Evolutionary conservation across 2,888 invertebrate species (phyloP).

Genomic region (Empis stercorea): DNA sequence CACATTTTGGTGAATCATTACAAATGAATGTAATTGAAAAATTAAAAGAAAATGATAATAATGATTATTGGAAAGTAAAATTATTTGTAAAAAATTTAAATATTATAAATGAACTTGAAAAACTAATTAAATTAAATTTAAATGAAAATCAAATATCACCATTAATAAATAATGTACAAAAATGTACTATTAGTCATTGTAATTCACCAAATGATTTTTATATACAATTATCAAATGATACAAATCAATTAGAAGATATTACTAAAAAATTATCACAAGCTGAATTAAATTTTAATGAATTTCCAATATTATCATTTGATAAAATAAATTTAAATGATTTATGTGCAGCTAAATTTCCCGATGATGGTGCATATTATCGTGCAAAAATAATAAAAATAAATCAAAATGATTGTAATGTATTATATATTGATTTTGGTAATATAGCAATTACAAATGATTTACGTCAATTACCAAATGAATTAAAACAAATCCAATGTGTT

Average conservation of each 20-base stretch:
- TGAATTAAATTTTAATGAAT: background rate
- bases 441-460: constrained; percentile 44
- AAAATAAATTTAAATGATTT: constrained; percentile 19
- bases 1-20: constrained; percentile 44
- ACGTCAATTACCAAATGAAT: constrained; percentile 44
- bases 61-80: constrained; percentile 45
- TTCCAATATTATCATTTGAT: background rate
- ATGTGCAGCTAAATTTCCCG: constrained; percentile 66
- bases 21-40: constrained; percentile 45
- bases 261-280: background rate
- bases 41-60: constrained; percentile 28
- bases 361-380: constrained; percentile 79
- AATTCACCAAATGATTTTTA: constrained; percentile 61
- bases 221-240: constrained; percentile 46
- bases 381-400: constrained; percentile 48
- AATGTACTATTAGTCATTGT: constrained; percentile 53
- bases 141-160: constrained; percentile 17
- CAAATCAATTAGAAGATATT: constrained; percentile 8
- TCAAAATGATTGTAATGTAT: constrained; percentile 34
- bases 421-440: constrained; percentile 43
- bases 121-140: constrained; percentile 17
- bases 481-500: constrained; percentile 41
- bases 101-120: constrained; percentile 36
- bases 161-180: constrained; percentile 37
- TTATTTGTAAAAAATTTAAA: constrained; percentile 44